Evolutionary conservation across 2,113 vertebrate species (phyloP).

Genomic region (Gadus chalcogrammus): DNA sequence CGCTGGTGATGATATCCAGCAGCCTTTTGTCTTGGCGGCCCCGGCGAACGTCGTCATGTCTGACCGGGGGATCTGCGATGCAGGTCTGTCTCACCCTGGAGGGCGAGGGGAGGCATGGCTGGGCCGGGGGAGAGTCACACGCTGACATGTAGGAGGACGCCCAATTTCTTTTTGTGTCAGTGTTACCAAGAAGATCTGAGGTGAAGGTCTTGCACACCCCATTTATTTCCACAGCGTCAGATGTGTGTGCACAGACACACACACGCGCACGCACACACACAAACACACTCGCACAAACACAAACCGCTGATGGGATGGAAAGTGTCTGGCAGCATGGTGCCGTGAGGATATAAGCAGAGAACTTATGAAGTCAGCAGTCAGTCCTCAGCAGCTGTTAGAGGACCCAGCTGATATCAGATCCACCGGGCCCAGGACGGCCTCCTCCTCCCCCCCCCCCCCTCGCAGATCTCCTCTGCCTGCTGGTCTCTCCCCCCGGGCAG

Average conservation of each 20-base stretch:
- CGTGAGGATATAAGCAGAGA: neutral
- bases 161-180: conserved; percentile 22
- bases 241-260: conserved; percentile 2
- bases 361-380: conserved; percentile 29
- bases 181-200: conserved; percentile 8
- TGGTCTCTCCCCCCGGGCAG: neutral
- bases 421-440: neutral
- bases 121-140: neutral
- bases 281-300: conserved; percentile 6
- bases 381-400: conserved; percentile 38
- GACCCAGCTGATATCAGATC: conserved; percentile 38
- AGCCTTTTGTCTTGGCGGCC: neutral
- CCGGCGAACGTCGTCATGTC: too few species aligned
- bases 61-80: too few species aligned
- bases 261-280: conserved; percentile 18
- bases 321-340: conserved; percentile 30
- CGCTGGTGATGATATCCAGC: conserved; percentile 10
- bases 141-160: neutral
- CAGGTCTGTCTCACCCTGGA: too few species aligned
- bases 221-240: conserved; percentile 27
- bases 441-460: too few species aligned
- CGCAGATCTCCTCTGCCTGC: too few species aligned
- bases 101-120: too few species aligned
- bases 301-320: conserved; percentile 54
- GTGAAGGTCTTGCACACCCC: conserved; percentile 26